Percentiles rank a stretch among this genome's conserved stretches.
Evolutionary conservation across 2,888 invertebrate species (phyloP).

Genomic region (Euphydryas editha): DNA sequence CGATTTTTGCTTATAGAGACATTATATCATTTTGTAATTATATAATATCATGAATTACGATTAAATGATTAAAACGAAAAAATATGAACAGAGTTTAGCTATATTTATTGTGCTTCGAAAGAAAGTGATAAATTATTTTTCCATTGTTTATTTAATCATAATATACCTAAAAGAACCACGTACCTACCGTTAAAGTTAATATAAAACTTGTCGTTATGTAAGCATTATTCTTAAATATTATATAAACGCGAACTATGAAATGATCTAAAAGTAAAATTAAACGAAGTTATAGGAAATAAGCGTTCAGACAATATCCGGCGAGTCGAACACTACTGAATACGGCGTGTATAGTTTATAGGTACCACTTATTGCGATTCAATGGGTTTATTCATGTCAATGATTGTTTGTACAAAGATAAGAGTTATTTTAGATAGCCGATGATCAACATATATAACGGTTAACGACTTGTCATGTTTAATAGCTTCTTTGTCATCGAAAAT

Average conservation of each 20-base stretch:
- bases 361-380: conserved; percentile 11
- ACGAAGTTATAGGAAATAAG: conserved; percentile 14
- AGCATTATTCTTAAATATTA: not conserved
- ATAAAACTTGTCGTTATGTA: not conserved
- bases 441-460: conserved; percentile 6
- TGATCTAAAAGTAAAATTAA: conserved; percentile 4
- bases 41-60: too few species aligned
- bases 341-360: conserved; percentile 2
- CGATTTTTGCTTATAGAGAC: too few species aligned
- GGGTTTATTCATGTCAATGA: conserved; percentile 9
- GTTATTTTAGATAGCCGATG: conserved; percentile 6
- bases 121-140: too few species aligned
- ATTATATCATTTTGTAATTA: too few species aligned
- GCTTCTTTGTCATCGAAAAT: not conserved
- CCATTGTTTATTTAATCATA: too few species aligned
- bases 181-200: not conserved
- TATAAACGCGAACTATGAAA: not conserved
- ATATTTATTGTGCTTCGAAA: too few species aligned
- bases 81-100: too few species aligned
- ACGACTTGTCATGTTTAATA: conserved; percentile 4
- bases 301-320: conserved; percentile 12
- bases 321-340: not conserved
- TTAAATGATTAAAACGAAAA: too few species aligned
- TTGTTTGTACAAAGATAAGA: conserved; percentile 2
- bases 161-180: too few species aligned